These are phyloP conservation scores for Xanthostigma xanthostigma DNA, from an alignment of 2,888 invertebrate genomes.

Conservation along the genomic window DNA sequence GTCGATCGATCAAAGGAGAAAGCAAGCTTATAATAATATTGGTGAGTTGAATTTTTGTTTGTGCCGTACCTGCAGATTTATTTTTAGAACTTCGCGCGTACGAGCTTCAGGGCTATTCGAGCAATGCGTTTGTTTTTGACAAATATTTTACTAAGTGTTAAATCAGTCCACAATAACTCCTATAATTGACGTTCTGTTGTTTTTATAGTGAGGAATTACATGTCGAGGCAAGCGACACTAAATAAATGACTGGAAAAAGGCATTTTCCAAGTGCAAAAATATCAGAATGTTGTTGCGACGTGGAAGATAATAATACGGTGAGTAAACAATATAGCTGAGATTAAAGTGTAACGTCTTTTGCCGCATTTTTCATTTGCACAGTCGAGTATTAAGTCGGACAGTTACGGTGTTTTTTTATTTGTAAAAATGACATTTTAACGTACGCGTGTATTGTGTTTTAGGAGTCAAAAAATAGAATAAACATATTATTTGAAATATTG, in stretches of 20 bases:
- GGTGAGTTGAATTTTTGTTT: not conserved
- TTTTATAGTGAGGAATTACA: constrained; percentile 4
- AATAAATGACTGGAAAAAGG: not conserved
- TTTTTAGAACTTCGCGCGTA: too few relatives aligned
- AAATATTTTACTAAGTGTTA: too few relatives aligned
- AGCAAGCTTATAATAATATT: constrained; percentile 21
- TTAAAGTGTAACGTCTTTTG: too few relatives aligned
- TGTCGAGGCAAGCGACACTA: constrained; percentile 3
- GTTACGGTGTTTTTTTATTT: too few relatives aligned
- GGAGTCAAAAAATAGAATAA: not conserved
- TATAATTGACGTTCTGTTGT: not conserved
- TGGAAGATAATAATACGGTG: not conserved
- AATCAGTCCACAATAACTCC: not conserved
- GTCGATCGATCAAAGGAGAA: constrained; percentile 60
- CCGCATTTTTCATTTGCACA: too few relatives aligned
- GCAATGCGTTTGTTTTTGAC: too few relatives aligned
- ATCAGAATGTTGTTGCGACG: constrained; percentile 1
- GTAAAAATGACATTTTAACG: not conserved
- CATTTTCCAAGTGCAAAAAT: not conserved
- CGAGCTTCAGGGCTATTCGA: too few relatives aligned
- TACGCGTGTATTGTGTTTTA: not conserved
- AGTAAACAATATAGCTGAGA: not conserved
- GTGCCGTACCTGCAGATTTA: too few relatives aligned
- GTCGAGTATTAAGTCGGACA: too few relatives aligned
- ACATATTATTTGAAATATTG: not conserved